Evolutionary conservation across 2,888 invertebrate genomes (phyloP).

Genomic region (Caenorhabditis uteleia): DNA sequence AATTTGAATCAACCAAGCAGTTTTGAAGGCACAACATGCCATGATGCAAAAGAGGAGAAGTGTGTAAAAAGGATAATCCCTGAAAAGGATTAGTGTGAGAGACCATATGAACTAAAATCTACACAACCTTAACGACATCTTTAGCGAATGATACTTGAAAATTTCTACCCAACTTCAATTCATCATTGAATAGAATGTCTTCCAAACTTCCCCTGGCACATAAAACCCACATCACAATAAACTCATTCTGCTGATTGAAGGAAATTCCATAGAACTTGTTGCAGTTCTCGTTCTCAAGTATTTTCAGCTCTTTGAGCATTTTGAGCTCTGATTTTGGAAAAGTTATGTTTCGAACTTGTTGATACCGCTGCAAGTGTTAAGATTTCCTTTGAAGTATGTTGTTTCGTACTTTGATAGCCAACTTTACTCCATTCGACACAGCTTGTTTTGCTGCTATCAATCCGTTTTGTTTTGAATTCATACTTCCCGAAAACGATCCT

Average conservation of each 20-base stretch:
- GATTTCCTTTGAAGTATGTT: neutral
- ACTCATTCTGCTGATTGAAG: slow-evolving; percentile 69
- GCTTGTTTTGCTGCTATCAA: slow-evolving; percentile 66
- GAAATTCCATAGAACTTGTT: slow-evolving; percentile 69
- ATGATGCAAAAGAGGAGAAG: slow-evolving; percentile 59
- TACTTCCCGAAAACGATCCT: slow-evolving; percentile 59
- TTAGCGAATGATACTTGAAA: slow-evolving; percentile 69
- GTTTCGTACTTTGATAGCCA: slow-evolving; percentile 54
- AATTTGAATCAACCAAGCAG: slow-evolving; percentile 68
- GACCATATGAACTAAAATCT: no score
- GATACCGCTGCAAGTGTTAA: slow-evolving; percentile 43
- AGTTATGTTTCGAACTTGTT: slow-evolving; percentile 62
- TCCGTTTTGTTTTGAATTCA: slow-evolving; percentile 58
- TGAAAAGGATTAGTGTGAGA: slow-evolving; percentile 7
- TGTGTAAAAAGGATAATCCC: slow-evolving; percentile 64
- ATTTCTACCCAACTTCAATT: slow-evolving; percentile 66
- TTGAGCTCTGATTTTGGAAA: slow-evolving; percentile 62
- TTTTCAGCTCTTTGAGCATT: slow-evolving; percentile 64
- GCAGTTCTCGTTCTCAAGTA: slow-evolving; percentile 66
- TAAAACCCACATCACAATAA: slow-evolving; percentile 66
- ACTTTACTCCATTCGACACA: slow-evolving; percentile 62
- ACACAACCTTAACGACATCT: slow-evolving; percentile 63
- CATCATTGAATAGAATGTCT: slow-evolving; percentile 68
- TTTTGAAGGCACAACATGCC: slow-evolving; percentile 67
- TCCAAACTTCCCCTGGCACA: slow-evolving; percentile 66